phyloP scores from a whole-genome alignment of 2,797 vertebrate genomes.

The Sebastes nivosus region DNA sequence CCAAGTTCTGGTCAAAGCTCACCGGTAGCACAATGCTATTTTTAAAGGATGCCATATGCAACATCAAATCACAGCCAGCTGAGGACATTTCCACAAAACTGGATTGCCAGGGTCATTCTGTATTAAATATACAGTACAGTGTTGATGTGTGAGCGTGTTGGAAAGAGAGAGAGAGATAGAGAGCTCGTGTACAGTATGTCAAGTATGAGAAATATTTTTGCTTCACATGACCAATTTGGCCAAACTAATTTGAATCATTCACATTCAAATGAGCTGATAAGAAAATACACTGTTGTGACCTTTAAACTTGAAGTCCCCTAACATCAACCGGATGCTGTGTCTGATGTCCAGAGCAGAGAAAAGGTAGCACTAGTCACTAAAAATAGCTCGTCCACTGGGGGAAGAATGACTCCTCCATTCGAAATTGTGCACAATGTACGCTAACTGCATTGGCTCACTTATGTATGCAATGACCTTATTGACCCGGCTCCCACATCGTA shows the following conservation, averaged over 20 bases:
- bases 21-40: constrained; percentile 56
- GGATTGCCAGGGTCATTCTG: constrained; percentile 58
- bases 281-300: constrained; percentile 68
- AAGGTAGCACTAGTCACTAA: constrained; percentile 11
- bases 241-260: constrained; percentile 71
- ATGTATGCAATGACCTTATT: constrained; percentile 50
- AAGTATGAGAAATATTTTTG: constrained; percentile 68
- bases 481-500: constrained; percentile 1
- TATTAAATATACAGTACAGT: constrained; percentile 55
- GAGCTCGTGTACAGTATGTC: constrained; percentile 47
- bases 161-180: neutral
- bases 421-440: constrained; percentile 54
- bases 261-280: constrained; percentile 77
- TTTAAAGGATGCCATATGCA: constrained; percentile 61
- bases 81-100: constrained; percentile 56
- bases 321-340: constrained; percentile 12
- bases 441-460: constrained; percentile 52
- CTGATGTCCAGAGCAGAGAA: constrained; percentile 14
- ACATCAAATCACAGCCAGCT: constrained; percentile 63
- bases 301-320: constrained; percentile 38
- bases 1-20: constrained; percentile 58
- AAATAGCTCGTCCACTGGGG: constrained; percentile 28
- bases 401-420: constrained; percentile 42
- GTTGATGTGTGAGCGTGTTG: constrained; percentile 27
- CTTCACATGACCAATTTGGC: constrained; percentile 78